Conservation (phyloP, 2,888 invertebrate species). For the Hymenopus coronatus region DNA sequence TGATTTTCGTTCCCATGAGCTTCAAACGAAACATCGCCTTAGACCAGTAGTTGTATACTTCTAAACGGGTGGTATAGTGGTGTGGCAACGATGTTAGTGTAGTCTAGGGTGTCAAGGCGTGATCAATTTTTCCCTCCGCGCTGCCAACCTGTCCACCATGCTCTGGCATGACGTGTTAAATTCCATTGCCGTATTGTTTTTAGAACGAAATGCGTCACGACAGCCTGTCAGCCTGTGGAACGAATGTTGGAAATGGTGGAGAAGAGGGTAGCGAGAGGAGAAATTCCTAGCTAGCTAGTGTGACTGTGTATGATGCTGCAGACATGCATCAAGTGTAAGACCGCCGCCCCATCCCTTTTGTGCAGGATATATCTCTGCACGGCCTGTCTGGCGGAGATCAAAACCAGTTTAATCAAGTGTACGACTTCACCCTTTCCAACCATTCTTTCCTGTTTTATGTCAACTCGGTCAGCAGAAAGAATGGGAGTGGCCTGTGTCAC, state of each 20-base stretch:
- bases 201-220: slow-evolving; percentile 43
- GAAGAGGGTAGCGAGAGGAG: background rate
- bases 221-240: slow-evolving; percentile 41
- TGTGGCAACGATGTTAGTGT: background rate
- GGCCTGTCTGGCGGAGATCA: slow-evolving; percentile 16
- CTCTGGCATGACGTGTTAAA: slow-evolving; percentile 43
- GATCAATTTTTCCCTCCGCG: slow-evolving; percentile 28
- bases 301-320: slow-evolving; percentile 5
- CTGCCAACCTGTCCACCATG: slow-evolving; percentile 19
- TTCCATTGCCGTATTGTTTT: slow-evolving; percentile 41
- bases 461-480: background rate
- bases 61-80: background rate
- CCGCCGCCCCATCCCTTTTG: background rate
- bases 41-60: background rate
- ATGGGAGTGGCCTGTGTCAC: too few species aligned
- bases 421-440: background rate
- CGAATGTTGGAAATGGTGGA: slow-evolving; percentile 19
- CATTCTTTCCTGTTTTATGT: background rate
- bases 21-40: too few species aligned
- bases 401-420: slow-evolving; percentile 20
- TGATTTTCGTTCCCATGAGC: too few species aligned
- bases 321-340: slow-evolving; percentile 7
- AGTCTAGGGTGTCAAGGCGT: slow-evolving; percentile 8
- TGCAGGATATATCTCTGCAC: background rate
- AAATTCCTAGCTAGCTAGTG: background rate